Conservation (phyloP, 37 sponge, comb jelly and placozoan species). For the Bolinopsis microptera region DNA sequence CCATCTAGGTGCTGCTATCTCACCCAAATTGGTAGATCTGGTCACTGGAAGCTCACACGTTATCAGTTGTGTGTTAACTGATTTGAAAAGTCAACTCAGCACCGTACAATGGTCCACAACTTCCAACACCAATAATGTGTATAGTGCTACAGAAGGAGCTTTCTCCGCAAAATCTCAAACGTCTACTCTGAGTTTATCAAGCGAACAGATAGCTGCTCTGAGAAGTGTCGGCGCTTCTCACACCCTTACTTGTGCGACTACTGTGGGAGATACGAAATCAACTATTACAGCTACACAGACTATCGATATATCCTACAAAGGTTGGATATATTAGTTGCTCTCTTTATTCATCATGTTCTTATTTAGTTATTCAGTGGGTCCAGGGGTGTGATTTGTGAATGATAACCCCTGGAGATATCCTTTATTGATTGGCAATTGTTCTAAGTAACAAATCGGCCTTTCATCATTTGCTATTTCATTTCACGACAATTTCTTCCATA, state of each 20-base stretch:
- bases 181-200: neutral
- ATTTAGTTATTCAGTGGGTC: too few relatives aligned
- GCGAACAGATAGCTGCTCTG: neutral
- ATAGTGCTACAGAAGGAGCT: neutral
- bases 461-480: too few relatives aligned
- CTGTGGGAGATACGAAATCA: neutral
- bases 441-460: too few relatives aligned
- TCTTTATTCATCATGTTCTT: too few relatives aligned
- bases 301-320: neutral
- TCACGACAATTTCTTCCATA: too few relatives aligned
- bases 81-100: neutral
- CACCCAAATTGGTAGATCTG: neutral
- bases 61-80: neutral
- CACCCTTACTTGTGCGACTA: neutral
- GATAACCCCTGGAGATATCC: too few relatives aligned
- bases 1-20: neutral
- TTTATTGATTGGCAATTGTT: too few relatives aligned
- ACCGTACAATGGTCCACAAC: neutral
- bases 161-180: neutral
- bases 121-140: neutral
- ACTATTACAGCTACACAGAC: neutral
- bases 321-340: too few relatives aligned
- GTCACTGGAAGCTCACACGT: neutral
- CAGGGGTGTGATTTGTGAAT: too few relatives aligned
- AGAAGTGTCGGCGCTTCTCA: neutral